Conservation (phyloP, 2,888 invertebrate species). For the Carpatolechia fugitivella region DNA sequence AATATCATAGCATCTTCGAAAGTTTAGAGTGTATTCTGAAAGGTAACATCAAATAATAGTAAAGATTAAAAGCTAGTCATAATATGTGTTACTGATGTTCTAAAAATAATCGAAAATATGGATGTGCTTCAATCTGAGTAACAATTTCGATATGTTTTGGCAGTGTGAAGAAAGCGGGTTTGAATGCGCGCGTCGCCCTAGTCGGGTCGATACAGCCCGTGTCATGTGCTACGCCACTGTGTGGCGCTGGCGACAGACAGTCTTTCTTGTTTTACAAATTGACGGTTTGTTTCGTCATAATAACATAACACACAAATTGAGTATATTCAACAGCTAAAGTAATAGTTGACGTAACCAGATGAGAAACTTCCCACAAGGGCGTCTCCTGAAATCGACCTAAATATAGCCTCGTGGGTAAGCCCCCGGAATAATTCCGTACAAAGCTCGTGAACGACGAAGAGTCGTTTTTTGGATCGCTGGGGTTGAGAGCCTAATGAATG, state of each 20-base stretch:
- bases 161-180: slow-evolving; percentile 41
- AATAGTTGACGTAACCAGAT: neutral
- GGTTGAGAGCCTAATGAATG: slow-evolving; percentile 1
- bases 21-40: no score
- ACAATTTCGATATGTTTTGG: slow-evolving; percentile 30
- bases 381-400: neutral
- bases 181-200: slow-evolving; percentile 61
- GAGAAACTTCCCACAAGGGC: neutral
- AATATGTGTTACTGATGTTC: no score
- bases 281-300: slow-evolving; percentile 3
- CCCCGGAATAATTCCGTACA: slow-evolving; percentile 1
- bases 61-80: no score
- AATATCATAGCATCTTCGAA: no score
- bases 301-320: neutral
- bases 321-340: neutral
- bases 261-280: slow-evolving; percentile 61
- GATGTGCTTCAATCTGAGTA: neutral
- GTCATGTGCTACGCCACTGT: slow-evolving; percentile 55
- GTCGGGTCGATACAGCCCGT: slow-evolving; percentile 70
- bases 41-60: no score
- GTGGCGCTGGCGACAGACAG: slow-evolving; percentile 74
- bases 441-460: neutral
- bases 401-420: neutral
- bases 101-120: no score
- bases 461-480: neutral